Conservation (phyloP, 1,140 invertebrate genomes). For the Diabrotica undecimpunctata region DNA sequence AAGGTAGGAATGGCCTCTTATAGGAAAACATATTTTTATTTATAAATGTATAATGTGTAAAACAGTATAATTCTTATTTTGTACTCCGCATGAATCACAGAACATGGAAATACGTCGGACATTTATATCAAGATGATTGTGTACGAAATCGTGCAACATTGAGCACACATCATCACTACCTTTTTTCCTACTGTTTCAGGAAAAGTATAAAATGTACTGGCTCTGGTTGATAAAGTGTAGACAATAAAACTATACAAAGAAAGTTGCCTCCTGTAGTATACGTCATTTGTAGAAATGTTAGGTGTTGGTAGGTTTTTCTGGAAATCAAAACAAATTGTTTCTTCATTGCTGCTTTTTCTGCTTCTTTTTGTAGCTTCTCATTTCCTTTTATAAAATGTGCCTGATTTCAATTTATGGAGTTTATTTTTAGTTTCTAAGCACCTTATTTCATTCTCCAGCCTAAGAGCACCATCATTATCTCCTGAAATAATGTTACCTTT, state of each 20-base stretch:
- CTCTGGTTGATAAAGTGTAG: slow-evolving; percentile 24
- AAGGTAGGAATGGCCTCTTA: too few relatives aligned
- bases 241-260: slow-evolving; percentile 35
- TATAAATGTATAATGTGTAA: too few relatives aligned
- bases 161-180: too few relatives aligned
- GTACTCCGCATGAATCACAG: slow-evolving; percentile 36
- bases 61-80: slow-evolving; percentile 30
- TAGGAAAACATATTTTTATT: too few relatives aligned
- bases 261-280: slow-evolving; percentile 36
- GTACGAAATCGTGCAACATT: too few relatives aligned
- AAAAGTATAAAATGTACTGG: slow-evolving; percentile 32
- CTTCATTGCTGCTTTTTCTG: slow-evolving; percentile 15
- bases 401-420: too few relatives aligned
- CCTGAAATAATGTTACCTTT: too few relatives aligned
- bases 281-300: slow-evolving; percentile 37
- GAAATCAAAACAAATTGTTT: slow-evolving; percentile 33
- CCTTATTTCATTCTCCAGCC: too few relatives aligned
- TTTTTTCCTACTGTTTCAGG: slow-evolving; percentile 32
- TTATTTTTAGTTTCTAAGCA: too few relatives aligned
- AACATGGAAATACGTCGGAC: slow-evolving; percentile 29
- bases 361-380: slow-evolving; percentile 15
- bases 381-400: slow-evolving; percentile 31
- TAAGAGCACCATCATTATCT: too few relatives aligned
- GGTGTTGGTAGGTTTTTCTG: slow-evolving; percentile 31
- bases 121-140: slow-evolving; percentile 23